A percentile compares a stretch with the other conserved stretches of the same genome.
phyloP scores from a whole-genome alignment of 2,113 vertebrate species.

The Thomomys bottae region DNA sequence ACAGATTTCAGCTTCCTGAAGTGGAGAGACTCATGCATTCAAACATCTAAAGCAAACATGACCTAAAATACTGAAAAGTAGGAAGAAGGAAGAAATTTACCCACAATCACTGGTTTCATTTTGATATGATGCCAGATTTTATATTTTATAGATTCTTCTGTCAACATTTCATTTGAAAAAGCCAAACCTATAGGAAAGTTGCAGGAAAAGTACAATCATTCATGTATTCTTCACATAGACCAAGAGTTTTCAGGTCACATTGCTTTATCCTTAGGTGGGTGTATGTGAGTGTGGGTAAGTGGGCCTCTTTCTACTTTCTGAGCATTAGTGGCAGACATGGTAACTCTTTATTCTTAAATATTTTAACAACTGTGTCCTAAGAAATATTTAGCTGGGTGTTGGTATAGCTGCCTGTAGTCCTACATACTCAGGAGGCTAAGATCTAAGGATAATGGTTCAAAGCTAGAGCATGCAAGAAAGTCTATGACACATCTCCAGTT shows the following conservation, averaged over 20 bases:
- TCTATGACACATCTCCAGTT: too few species aligned
- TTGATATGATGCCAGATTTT: neutral
- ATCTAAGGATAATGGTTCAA: neutral
- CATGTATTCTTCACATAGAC: neutral
- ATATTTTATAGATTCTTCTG: neutral
- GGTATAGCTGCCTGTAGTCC: too few species aligned
- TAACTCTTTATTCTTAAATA: neutral
- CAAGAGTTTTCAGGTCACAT: neutral
- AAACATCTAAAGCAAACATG: neutral
- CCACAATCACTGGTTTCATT: neutral
- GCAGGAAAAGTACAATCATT: neutral
- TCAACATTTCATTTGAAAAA: constrained; percentile 14
- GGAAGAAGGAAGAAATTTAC: constrained; percentile 27
- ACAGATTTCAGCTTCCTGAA: constrained; percentile 16
- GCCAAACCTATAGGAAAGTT: constrained; percentile 13
- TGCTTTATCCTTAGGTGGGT: neutral
- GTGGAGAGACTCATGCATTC: neutral
- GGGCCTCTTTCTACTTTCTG: neutral
- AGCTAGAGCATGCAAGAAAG: too few species aligned
- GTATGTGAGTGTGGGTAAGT: neutral
- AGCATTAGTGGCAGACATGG: neutral
- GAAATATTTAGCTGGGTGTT: neutral
- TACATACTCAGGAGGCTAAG: neutral
- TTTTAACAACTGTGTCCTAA: neutral
- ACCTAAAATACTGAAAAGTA: constrained; percentile 41